Conservation (phyloP, 2,113 vertebrate species). For the Catagonus wagneri region DNA sequence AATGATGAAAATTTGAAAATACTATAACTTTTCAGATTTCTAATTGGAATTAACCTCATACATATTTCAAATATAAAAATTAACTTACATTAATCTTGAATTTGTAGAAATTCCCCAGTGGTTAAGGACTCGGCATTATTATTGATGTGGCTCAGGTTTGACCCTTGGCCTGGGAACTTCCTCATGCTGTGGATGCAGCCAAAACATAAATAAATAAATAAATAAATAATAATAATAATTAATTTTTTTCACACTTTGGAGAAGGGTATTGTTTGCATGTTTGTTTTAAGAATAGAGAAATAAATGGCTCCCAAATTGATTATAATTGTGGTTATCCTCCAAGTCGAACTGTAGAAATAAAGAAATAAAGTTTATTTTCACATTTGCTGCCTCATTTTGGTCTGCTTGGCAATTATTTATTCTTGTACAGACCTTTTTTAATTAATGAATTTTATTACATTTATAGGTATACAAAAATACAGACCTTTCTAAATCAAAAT, state of each 20-base stretch:
- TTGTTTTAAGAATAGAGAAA: background rate
- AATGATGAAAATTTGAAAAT: background rate
- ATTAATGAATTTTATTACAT: no score
- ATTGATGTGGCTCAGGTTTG: no score
- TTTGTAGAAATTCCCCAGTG: no score
- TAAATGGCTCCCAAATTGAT: background rate
- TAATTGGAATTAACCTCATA: background rate
- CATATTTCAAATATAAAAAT: background rate
- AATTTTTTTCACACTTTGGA: background rate
- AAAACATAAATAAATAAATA: no score
- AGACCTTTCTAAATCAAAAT: background rate
- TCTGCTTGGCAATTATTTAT: background rate
- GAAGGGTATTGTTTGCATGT: background rate
- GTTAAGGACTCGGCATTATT: no score
- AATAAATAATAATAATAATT: no score
- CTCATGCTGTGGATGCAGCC: no score
- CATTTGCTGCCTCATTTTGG: background rate
- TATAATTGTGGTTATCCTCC: background rate
- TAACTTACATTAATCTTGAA: background rate
- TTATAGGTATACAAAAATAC: no score
- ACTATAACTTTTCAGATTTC: background rate
- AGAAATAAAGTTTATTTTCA: background rate
- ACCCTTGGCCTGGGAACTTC: no score
- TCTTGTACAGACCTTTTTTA: no score
- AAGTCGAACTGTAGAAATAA: background rate